Base-by-base conservation (phyloP, 2,888 invertebrate species). In the Meganola albula region DNA sequence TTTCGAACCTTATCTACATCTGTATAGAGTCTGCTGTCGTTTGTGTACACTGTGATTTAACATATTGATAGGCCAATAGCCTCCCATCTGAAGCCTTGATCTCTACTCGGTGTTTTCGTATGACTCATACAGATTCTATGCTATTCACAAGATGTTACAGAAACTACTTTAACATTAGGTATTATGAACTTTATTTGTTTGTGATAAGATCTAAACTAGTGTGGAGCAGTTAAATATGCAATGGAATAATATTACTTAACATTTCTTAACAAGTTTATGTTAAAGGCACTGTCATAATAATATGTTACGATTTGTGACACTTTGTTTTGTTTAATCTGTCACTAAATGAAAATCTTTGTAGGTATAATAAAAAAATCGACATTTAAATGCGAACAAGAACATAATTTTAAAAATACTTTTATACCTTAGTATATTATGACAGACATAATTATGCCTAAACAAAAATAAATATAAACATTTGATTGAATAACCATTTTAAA, bases 61-160 rank as follows among this genome's bases (percentile, higher is more conserved):
- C 43, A 45, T 53, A 56, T 53, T 53, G 60, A 58, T 66, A 73
- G 74, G 73, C 63, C 70, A 68, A 65, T 66, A 63, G 57, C 71
- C 70, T 58, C 57, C 60, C 51, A 56, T 52, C 44, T 33, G 55
- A 61, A 66, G 50, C 70, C 72, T 73, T 72, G 71, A 71, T 70
- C 64, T 71, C 51, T 53, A 45, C 52, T 58, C 50, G 45, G 53
- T 59, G 66, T 62, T 61, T 61, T 34, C 53, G 56, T 42, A 37
- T 64, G 63, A 66, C 46, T 66, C 67, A 66, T 51, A 40, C 44
- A 45, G n/a, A n/a, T n/a, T n/a, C 49, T 48, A 35, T 34, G 40
- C 44, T 41, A 39, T n/a, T n/a, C n/a, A n/a, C n/a, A n/a, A n/a
- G n/a, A n/a, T n/a, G n/a, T n/a, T n/a, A n/a, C n/a, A n/a, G n/a